phyloP scores from a whole-genome alignment of 2,113 vertebrate species.

The Pomatostomus ruficeps region DNA sequence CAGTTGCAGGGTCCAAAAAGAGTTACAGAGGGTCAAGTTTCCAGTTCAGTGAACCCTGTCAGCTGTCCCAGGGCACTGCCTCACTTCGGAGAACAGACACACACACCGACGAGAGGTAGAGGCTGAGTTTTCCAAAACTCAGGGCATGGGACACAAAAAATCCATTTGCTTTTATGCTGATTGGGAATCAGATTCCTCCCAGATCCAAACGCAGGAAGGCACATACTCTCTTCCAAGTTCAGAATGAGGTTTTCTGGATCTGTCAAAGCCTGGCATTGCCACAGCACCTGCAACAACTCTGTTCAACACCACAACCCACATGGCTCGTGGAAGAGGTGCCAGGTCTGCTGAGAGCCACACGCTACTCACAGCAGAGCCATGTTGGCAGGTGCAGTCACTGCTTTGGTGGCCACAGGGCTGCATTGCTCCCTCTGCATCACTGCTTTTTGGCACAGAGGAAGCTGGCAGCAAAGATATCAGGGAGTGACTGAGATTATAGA shows the following conservation, averaged over 20 bases:
- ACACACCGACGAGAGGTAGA: neutral
- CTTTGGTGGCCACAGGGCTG: neutral
- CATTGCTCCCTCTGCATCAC: neutral
- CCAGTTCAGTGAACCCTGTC: constrained; percentile 42
- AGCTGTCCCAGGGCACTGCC: constrained; percentile 13
- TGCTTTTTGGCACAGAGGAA: neutral
- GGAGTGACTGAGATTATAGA: neutral
- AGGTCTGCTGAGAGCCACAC: neutral
- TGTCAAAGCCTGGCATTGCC: neutral
- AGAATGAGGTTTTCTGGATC: neutral
- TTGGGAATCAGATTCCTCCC: neutral
- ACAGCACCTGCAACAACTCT: neutral
- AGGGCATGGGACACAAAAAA: neutral
- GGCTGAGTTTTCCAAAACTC: neutral
- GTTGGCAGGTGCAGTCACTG: neutral
- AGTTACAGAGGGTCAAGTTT: constrained; percentile 45
- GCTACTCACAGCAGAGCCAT: neutral
- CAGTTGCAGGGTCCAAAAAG: constrained; percentile 53
- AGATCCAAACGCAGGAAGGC: neutral
- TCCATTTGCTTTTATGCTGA: neutral
- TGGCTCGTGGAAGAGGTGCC: neutral
- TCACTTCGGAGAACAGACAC: neutral
- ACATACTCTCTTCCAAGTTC: neutral
- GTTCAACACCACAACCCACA: accelerated
- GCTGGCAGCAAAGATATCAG: neutral